A percentile compares a stretch with the other conserved stretches of the same genome.
Evolutionary conservation across 2,888 invertebrate species (phyloP).

Genomic region (Eupelmus urozonus): DNA sequence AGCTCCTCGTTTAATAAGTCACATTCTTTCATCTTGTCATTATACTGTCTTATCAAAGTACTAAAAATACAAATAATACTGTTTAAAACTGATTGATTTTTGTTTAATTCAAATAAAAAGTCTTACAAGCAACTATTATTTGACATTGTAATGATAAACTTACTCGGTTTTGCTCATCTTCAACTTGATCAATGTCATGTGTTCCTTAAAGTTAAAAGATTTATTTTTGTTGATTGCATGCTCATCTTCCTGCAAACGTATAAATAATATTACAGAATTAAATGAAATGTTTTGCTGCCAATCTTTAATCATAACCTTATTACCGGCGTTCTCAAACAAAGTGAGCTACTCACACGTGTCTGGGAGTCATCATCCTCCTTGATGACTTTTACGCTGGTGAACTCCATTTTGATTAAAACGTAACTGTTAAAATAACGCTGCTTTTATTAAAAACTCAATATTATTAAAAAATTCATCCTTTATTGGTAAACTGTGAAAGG

Average conservation of each 20-base stretch:
- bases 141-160: conserved; percentile 5
- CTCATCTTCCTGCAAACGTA: conserved; percentile 33
- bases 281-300: too few species aligned
- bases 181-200: conserved; percentile 34
- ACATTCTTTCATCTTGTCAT: conserved; percentile 68
- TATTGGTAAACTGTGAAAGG: background rate
- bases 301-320: conserved; percentile 39
- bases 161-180: conserved; percentile 43
- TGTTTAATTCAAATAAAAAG: conserved; percentile 9
- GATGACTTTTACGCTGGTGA: background rate
- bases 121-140: background rate
- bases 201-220: conserved; percentile 29
- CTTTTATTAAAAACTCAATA: background rate
- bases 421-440: background rate
- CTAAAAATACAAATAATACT: conserved; percentile 59
- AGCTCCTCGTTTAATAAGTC: conserved; percentile 65
- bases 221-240: conserved; percentile 26
- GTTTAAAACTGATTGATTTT: too few species aligned
- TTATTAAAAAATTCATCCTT: background rate
- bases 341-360: conserved; percentile 39
- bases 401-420: conserved; percentile 45
- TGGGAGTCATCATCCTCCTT: conserved; percentile 29
- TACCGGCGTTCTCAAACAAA: background rate
- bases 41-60: conserved; percentile 67
- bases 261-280: background rate